Base-by-base conservation (phyloP, 92 coral and sea anemone species). In the Porites evermanni region DNA sequence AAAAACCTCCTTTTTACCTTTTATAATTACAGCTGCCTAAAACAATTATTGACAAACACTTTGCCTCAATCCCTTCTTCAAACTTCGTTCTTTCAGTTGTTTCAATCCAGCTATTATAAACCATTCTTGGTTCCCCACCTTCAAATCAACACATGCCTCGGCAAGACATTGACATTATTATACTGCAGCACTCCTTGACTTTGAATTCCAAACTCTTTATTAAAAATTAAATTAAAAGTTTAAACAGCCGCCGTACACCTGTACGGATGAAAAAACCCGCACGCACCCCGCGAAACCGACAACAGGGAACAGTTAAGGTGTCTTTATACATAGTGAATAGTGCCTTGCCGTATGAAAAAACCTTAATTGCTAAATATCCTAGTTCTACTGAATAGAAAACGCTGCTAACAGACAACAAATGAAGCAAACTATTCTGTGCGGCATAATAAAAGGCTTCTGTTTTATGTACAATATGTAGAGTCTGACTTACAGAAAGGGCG, bases 191-290 rank as follows among this genome's bases (percentile, higher is more conserved):
- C 85, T 84, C 69, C 75, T 67, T 78, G 82, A 78, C 75, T 75
- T 84, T 81, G 78, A 50, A 81, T 82, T 85, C 80, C 79, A 85
- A 67, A 88, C 90, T 86, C 94, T 76, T 92, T 92, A 89, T 81
- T 65, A 81, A 76, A 92, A 78, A 71, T 85, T 71, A 72, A 88
- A 88, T 88, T 84, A 63, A 68, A 29, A 81, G 94, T 94, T 94
- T 93, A 87, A 75, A 86, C 98, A 94, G 98, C 94, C 95, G 95
- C 20, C 71, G 14, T 69, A 21, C 98, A 94, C 91, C 95, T 94
- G 98, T 66, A 68, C 88, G 70, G 79, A n/a, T 88, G 91, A 81
- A 78, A 86, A 44, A 60, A 77, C 75, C 50, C n/a, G n/a, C 65
- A 64, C 59, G 53, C 78, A 11, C 29, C 24, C 53, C 68, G 81